Evolutionary conservation across 1,140 invertebrate species (phyloP), one percentile per base, ranked within the genome.

Genomic region (Nasonia longicornis): DNA sequence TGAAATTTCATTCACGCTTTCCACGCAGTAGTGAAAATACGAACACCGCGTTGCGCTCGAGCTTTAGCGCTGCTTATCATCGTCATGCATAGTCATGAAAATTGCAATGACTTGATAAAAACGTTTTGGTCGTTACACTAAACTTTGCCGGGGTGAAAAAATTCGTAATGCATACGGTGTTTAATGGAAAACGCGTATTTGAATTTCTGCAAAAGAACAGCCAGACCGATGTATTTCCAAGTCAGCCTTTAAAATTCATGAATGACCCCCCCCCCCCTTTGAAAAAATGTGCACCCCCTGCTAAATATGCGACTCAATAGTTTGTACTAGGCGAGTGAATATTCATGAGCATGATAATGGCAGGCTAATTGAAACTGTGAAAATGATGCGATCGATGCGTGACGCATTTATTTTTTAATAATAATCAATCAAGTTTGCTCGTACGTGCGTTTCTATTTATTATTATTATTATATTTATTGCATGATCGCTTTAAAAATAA

Each of bases 391-490:
- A 58, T 58, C 52, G 16, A 58, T 58, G n/a, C n/a, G 52, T 20
- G 20, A 7, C 3, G 52, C 52, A n/a, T n/a, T 58, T 7, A 1
- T 84, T 85, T 84, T 84, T 83, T 8, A 69, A 67, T 63, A 72
- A 71, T 72, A n/a, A 35, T 42, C 63, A 66, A 77, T 77, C 66
- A 14, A 16, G 16, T 77, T 66, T 66, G 64, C 16, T 0, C 10
- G 11, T 67, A 52, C 11, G 16, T 2, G 12, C 3, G 14, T 52
- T 16, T 16, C 14, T 0, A 52, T 52, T 52, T 16, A 52, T 16
- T 16, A 52, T 52, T 26, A 26, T 26, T 26, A 26, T 26, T 26
- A 52, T 20, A 11, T 20, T 16, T 42, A 42, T 42, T 42, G 10
- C 1, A 26, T 26, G 26, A 26, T 26, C 26, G 1, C 26, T 26